Base-by-base conservation (phyloP, 2,888 invertebrate genomes). In the Xylota segnis region DNA sequence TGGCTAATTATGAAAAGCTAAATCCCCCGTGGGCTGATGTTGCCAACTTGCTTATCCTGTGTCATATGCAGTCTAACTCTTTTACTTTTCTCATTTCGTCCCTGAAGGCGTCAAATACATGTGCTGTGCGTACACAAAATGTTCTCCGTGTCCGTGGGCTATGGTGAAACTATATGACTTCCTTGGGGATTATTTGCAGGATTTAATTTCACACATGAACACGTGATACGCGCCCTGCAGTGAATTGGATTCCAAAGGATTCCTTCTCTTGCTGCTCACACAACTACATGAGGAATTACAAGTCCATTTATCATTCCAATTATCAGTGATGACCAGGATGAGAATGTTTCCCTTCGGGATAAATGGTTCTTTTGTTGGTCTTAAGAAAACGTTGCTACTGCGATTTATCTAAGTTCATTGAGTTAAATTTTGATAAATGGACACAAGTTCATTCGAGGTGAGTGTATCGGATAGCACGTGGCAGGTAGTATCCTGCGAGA, bases 1-100 rank as follows among this genome's bases (percentile, higher is more conserved):
- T 18, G 43, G 43, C 29, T 54, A 54, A 63, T 74, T 52, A 63
- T 61, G 61, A 52, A 63, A 16, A 34, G 18, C 52, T 29, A 16
- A 43, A 14, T 43, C 27, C n/a, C 40, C 40, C 12, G 29, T 14
- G 47, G 70, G 23, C 18, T 14, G n/a, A 56, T 56, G 43, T n/a
- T 52, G n/a, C 14, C 37, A 34, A 47, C 18, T 18, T 47, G 47
- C 12, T n/a, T 16, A 50, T 50, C 52, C 52, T 27, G n/a, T 52
- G 52, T 52, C 27, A 52, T 9, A n/a, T 52, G 27, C 27, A 27
- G 27, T 23, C 23, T n/a, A 52, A 52, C 52, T 52, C 18, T n/a
- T 18, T 47, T 47, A 18, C 9, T 47, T 10, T 47, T 47, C 9
- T 47, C 18, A 2, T 27, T n/a, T 52, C 12, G 18, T 47, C 10